Evolutionary conservation across 37 sponge, comb jelly and placozoan species (phyloP), one percentile per base, ranked within the genome.

Genomic region (Crambe crambe): DNA sequence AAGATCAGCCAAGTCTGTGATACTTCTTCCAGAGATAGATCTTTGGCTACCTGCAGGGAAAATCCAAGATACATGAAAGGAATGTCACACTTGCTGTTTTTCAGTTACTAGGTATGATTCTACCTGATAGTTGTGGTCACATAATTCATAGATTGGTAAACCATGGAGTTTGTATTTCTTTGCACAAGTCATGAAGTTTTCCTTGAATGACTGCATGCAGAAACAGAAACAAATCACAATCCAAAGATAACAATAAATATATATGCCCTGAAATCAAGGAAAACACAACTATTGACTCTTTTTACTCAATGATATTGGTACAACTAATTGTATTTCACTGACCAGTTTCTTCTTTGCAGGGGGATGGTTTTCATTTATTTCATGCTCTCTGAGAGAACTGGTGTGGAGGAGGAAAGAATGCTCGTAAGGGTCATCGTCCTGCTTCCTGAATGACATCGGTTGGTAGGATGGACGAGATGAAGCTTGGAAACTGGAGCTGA

Each of bases 121-220:
- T n/a, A 89, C 94, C 90, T 89, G 42, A 23, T 86, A 86, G 81
- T 93, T 93, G 76, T 83, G 87, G 56, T 93, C 89, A 75, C 91
- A 93, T 3, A 93, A 72, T 68, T 93, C 87, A 51, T 89, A 74
- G 17, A 89, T 15, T 51, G 94, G 79, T 0, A 36, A 56, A 10
- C 94, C 94, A 44, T 78, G 61, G 1, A 93, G 64, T 32, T 63
- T 74, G 70, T 78, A 93, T 18, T n/a, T 22, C n/a, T 56, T 66
- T 0, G 94, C 90, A 80, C 81, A 86, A 4, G 72, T 35, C 3
- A 47, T 44, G 42, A 92, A 88, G 12, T 10, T 38, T 30, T 63
- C 77, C 44, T 56, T 73, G 56, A 34, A 34, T 1, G 36, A 25
- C 74, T 73, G 56, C 32, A 73, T 20, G 17, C 9, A 42, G 12